Base-by-base conservation (phyloP, 2,113 vertebrate genomes). In the Nothobranchius furzeri region DNA sequence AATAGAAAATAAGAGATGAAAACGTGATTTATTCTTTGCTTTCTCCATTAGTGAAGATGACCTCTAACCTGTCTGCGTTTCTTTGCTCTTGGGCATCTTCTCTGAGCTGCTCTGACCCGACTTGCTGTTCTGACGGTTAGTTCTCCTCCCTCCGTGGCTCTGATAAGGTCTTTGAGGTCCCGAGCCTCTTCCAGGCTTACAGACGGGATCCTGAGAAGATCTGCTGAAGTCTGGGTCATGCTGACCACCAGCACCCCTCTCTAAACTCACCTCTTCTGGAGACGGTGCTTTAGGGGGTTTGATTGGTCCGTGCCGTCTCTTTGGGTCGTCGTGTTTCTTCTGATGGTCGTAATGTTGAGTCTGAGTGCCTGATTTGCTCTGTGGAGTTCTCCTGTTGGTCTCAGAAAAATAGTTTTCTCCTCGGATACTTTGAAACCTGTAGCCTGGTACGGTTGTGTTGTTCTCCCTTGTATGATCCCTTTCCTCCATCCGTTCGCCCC, bases 11-110 rank as follows among this genome's bases (percentile, higher is more conserved):
- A 30, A 30, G 25, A 30, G 25, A 30, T 30, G 25, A 30, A 30
- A 30, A 30, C 4, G 4, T 30, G 30, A 30, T 3, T 30, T 30
- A 30, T 30, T 30, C 30, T 30, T 30, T 30, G 30, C 30, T 30
- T 30, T 30, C 4, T 30, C 30, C 30, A 30, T 30, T 30, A 40
- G 37, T 12, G 30, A 12, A 3, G 43, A 3, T 30, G 10, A 0
- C 7, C 20, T 59, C 79, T 86, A 76, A 98, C 98, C 96, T 85
- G 97, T 99, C 70, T 99, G 97, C 0, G 96, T 96, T 91, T 99
- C 96, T 76, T 97, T 96, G 90, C 93, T 97, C 91, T 96, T 95
- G 58, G 95, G 94, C 53, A 95, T 62, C 56, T 94, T 93, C 53
- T 90, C 91, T 69, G 92, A 92, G 76, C 90, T 96, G 72, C 93